These are phyloP conservation scores for Leucosticte australis DNA, from an alignment of 2,113 vertebrate species.

Conservation along the genomic window DNA sequence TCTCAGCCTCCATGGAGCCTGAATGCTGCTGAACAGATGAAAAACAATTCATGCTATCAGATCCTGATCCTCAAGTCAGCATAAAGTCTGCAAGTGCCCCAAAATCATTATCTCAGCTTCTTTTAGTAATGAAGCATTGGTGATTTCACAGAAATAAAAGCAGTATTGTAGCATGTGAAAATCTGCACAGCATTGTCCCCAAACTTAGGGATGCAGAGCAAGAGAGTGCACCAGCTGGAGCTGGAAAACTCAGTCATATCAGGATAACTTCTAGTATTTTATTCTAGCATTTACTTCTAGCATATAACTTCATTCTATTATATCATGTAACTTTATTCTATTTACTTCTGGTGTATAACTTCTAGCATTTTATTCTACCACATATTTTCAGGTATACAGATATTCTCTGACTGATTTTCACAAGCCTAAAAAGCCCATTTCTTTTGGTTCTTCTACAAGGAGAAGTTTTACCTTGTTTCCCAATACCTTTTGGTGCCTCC, in stretches of 20 bases:
- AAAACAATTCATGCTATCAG: slow-evolving; percentile 27
- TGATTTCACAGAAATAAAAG: background rate
- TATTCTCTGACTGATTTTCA: background rate
- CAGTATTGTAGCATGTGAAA: background rate
- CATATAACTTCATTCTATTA: background rate
- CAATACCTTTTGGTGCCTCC: background rate
- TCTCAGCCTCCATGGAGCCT: background rate
- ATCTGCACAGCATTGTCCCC: background rate
- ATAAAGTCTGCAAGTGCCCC: background rate
- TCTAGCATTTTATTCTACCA: background rate
- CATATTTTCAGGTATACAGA: background rate
- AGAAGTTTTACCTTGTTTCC: background rate
- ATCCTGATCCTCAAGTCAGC: background rate
- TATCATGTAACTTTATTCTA: background rate
- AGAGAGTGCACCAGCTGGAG: background rate
- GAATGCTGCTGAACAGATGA: slow-evolving; percentile 44
- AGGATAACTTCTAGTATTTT: background rate
- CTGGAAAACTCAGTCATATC: background rate
- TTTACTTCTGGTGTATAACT: background rate
- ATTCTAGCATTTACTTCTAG: background rate
- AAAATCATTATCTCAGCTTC: background rate
- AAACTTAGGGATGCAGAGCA: background rate
- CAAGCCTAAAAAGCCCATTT: background rate
- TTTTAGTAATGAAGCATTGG: background rate
- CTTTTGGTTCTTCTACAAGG: background rate